phyloP scores from a whole-genome alignment of 2,888 invertebrate genomes.

The Adelognathus sp. region DNA sequence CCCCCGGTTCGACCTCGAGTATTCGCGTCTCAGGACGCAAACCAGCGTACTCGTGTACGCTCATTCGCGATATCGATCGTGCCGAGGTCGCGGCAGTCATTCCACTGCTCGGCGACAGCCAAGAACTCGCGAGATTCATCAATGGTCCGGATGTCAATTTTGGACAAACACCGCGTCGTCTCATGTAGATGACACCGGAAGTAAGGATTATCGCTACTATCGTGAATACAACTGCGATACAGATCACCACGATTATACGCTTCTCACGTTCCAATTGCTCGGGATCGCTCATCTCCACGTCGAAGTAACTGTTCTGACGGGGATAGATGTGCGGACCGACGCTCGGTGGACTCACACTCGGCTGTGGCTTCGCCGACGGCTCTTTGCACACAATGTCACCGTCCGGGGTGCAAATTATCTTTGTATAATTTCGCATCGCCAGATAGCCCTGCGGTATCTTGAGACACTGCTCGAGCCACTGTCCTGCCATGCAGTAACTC shows the following conservation, averaged over 20 bases:
- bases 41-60: constrained; percentile 86
- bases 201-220: constrained; percentile 74
- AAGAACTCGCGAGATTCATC: constrained; percentile 72
- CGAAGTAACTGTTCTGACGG: constrained; percentile 76
- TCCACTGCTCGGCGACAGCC: constrained; percentile 75
- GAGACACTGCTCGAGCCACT: constrained; percentile 85
- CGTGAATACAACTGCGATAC: constrained; percentile 73
- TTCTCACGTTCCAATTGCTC: constrained; percentile 78
- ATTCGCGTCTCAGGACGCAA: constrained; percentile 84
- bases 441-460: constrained; percentile 86
- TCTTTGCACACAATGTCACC: constrained; percentile 84
- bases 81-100: constrained; percentile 83
- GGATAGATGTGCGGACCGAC: constrained; percentile 79
- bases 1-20: constrained; percentile 80
- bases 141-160: constrained; percentile 75
- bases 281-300: constrained; percentile 78
- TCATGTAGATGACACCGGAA: constrained; percentile 76
- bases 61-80: constrained; percentile 84
- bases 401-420: constrained; percentile 83
- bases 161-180: constrained; percentile 77
- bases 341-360: constrained; percentile 76
- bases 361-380: constrained; percentile 79
- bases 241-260: constrained; percentile 76
- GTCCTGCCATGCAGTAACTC: constrained; percentile 85
- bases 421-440: constrained; percentile 85